Conservation (phyloP, 53 echinoderm and acorn worm genomes). For the Luidia sarsii region DNA sequence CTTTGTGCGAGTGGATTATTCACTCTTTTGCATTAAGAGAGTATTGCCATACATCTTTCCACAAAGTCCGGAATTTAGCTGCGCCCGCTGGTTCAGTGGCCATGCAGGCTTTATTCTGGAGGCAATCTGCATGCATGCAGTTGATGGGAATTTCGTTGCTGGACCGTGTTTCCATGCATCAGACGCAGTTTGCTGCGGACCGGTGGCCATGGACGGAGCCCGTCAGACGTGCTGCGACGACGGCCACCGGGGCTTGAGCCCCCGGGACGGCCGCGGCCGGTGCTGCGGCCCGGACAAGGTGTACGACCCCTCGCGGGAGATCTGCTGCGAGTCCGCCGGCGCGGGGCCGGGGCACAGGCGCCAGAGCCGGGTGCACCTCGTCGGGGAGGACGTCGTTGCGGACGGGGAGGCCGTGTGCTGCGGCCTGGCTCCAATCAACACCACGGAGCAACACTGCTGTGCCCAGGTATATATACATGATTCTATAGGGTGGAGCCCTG, state of each 20-base stretch:
- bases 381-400: conserved; percentile 28
- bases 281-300: conserved; percentile 49
- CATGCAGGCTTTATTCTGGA: too few relatives aligned
- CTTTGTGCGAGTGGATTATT: too few relatives aligned
- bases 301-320: conserved; percentile 48
- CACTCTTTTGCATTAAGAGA: too few relatives aligned
- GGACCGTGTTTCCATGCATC: too few relatives aligned
- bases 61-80: too few relatives aligned
- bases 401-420: conserved; percentile 52
- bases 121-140: too few relatives aligned
- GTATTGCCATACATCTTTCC: too few relatives aligned
- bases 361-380: not conserved
- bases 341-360: not conserved
- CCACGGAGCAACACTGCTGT: conserved; percentile 64
- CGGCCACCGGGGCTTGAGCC: not conserved
- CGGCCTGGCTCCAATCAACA: conserved; percentile 35
- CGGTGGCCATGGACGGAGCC: conserved; percentile 27
- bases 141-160: too few relatives aligned
- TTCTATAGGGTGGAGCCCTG: not conserved
- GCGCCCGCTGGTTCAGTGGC: too few relatives aligned
- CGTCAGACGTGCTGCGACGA: conserved; percentile 61
- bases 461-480: not conserved
- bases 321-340: conserved; percentile 58
- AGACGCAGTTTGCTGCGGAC: conserved; percentile 87
- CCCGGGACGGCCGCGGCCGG: conserved; percentile 13